These are phyloP conservation scores for Stratiomys singularior DNA, from an alignment of 2,888 invertebrate species.

Conservation along the genomic window DNA sequence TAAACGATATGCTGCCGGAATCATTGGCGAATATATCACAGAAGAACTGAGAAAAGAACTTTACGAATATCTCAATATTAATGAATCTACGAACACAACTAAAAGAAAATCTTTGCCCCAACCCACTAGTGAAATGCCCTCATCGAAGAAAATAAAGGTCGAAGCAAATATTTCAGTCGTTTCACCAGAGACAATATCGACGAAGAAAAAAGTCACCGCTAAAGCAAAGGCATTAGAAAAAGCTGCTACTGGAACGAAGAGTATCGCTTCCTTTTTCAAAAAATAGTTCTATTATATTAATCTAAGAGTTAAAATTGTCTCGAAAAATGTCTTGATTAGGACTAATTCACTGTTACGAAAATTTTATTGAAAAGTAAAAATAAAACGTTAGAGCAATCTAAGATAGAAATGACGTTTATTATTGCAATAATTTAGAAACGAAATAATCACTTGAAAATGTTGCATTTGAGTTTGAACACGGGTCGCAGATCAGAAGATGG, in stretches of 20 bases:
- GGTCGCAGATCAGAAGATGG: background rate
- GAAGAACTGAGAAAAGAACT: constrained; percentile 75
- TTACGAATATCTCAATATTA: constrained; percentile 72
- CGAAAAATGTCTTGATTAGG: background rate
- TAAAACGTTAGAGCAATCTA: background rate
- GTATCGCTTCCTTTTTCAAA: constrained; percentile 81
- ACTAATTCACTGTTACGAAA: background rate
- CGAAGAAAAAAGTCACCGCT: constrained; percentile 68
- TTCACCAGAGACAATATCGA: constrained; percentile 62
- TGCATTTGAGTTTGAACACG: background rate
- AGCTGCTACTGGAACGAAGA: constrained; percentile 82
- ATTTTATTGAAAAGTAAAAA: background rate
- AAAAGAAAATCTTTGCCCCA: constrained; percentile 69
- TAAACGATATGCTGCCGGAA: constrained; percentile 73
- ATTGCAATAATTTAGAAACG: background rate
- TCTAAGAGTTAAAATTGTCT: no score
- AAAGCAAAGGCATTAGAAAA: constrained; percentile 82
- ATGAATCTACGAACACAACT: constrained; percentile 61
- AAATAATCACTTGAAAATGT: background rate
- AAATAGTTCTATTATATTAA: no score
- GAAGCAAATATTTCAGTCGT: constrained; percentile 56
- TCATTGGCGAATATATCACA: constrained; percentile 81
- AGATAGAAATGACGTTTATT: background rate
- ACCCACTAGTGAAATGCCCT: constrained; percentile 58
- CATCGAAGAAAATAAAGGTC: constrained; percentile 65